Evolutionary conservation across 2,113 vertebrate genomes (phyloP), one percentile per base, ranked within the genome.

Genomic region (Tricholaema leucomelas): DNA sequence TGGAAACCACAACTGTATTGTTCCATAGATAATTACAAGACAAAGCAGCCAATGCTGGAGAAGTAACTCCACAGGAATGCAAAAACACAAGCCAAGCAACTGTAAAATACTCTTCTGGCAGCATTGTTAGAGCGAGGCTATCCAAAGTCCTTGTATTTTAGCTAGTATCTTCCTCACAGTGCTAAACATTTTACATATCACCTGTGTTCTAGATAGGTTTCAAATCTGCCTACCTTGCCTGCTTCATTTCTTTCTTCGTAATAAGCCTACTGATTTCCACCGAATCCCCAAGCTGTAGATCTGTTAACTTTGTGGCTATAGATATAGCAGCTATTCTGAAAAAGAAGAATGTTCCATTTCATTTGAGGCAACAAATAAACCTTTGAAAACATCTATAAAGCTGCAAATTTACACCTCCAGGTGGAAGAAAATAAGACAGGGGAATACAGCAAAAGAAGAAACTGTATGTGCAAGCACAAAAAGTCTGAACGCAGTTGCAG

Each of bases 281-380:
- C 4, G 98, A 98, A 91, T 99, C 99, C 6, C 99, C 99, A 66
- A 99, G 98, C 78, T 99, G 99, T 95, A 99, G 98, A 95, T 99
- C 99, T 28, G 98, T 99, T 94, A 99, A 97, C 93, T 98, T 99
- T 88, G 98, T 99, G 78, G 99, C 99, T 98, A 99, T 98, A 90
- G 99, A 98, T 95, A 99, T 99, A 95, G 99, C 99, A 96, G 99
- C 98, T 95, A 98, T 98, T 97, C 99, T 99, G 97, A 84, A 94
- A 97, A 56, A 85, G 46, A 96, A 84, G 11, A 61, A 28, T 2
- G 2, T 64, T 65, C 86, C 8, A 88, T 72, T 91, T 88, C 48
- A 76, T 71, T 92, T 61, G 20, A 85, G 65, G 31, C 28, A 88
- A 77, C 31, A 85, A 5, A 91, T 27, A 73, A 82, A 85, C 48